These are phyloP conservation scores for Alloplasta piceator DNA, from an alignment of 2,888 invertebrate species.

Conservation along the genomic window DNA sequence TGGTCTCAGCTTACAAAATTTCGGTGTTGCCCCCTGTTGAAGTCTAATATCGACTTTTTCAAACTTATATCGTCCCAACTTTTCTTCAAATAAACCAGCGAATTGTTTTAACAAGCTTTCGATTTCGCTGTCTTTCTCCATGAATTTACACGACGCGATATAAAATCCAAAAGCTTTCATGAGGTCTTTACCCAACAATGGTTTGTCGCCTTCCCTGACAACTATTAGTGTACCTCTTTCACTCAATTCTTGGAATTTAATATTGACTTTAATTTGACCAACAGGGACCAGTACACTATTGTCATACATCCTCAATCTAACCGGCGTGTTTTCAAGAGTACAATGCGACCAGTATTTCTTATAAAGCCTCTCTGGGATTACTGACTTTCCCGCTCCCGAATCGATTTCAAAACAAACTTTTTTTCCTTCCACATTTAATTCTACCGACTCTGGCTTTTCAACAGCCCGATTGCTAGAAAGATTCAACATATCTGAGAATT, in stretches of 20 bases:
- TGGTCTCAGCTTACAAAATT: constrained; percentile 27
- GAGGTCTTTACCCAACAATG: constrained; percentile 62
- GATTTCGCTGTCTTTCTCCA: constrained; percentile 17
- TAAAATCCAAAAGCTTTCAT: constrained; percentile 59
- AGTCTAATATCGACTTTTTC: constrained; percentile 24
- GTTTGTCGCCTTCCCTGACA: constrained; percentile 46
- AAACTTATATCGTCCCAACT: constrained; percentile 32
- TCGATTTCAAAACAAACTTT: neutral
- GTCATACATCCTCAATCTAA: constrained; percentile 57
- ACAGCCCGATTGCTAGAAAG: neutral
- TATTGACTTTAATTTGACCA: constrained; percentile 59
- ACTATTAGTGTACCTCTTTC: constrained; percentile 49
- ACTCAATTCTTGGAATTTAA: constrained; percentile 21
- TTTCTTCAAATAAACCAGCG: constrained; percentile 29
- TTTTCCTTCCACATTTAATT: constrained; percentile 2
- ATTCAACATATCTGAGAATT: neutral
- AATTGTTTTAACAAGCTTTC: constrained; percentile 22
- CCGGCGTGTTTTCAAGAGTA: constrained; percentile 18
- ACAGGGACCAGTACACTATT: constrained; percentile 45
- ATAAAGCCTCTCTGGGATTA: constrained; percentile 7
- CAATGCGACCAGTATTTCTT: constrained; percentile 3
- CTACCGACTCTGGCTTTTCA: neutral
- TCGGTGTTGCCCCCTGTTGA: constrained; percentile 6
- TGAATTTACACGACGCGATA: constrained; percentile 38
- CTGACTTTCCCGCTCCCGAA: constrained; percentile 6